A percentile compares a stretch with the other conserved stretches of the same genome.
These are phyloP conservation scores for Acestrorhynchus altus DNA, from an alignment of 2,797 vertebrate genomes.

Conservation along the genomic window DNA sequence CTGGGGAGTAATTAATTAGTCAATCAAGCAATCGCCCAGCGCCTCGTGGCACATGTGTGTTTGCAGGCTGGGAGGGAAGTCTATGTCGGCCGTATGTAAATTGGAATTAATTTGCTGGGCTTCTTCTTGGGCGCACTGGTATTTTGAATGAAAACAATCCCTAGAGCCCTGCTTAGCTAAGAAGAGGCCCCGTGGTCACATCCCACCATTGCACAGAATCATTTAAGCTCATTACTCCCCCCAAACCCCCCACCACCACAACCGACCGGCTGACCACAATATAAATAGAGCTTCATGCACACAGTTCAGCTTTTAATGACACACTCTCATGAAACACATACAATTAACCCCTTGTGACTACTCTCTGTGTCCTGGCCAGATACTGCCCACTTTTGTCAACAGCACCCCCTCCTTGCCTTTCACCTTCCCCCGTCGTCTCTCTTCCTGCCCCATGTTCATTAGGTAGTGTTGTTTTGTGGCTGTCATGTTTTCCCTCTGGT, in stretches of 20 bases:
- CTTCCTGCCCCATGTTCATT: conserved; percentile 65
- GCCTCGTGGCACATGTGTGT: conserved; percentile 66
- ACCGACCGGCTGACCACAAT: conserved; percentile 57
- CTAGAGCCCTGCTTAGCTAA: conserved; percentile 60
- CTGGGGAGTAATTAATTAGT: conserved; percentile 79
- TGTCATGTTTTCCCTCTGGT: conserved; percentile 69
- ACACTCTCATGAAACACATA: conserved; percentile 79
- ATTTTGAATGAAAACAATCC: conserved; percentile 82
- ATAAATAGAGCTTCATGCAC: conserved; percentile 80
- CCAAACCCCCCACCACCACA: conserved; percentile 1
- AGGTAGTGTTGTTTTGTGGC: conserved; percentile 70
- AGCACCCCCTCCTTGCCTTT: conserved; percentile 43
- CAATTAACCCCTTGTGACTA: conserved; percentile 83
- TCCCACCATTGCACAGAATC: conserved; percentile 78
- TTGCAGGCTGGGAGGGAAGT: conserved; percentile 68
- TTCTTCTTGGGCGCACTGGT: conserved; percentile 68
- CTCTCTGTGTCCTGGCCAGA: conserved; percentile 71
- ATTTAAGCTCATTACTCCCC: conserved; percentile 79
- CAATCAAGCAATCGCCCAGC: conserved; percentile 67
- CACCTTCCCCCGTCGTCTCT: conserved; percentile 53
- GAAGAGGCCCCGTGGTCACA: conserved; percentile 72
- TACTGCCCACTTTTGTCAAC: conserved; percentile 25
- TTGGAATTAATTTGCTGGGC: conserved; percentile 78
- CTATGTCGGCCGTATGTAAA: conserved; percentile 77
- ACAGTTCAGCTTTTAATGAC: conserved; percentile 74